Conservation (phyloP, 1,140 invertebrate genomes). For the Lordiphosa collinella region DNA sequence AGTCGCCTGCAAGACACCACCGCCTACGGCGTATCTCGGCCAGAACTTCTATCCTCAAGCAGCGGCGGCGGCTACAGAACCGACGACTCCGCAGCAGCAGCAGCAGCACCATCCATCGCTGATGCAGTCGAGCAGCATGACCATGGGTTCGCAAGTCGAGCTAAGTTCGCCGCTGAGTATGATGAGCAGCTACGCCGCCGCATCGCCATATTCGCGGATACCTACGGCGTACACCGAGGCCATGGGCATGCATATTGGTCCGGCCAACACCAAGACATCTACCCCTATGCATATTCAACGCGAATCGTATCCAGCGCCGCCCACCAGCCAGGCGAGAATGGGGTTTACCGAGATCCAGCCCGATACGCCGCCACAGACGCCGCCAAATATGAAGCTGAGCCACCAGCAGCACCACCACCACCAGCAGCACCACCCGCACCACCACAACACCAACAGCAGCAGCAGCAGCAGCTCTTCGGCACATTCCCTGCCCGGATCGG, state of each 20-base stretch:
- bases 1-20: constrained; percentile 96
- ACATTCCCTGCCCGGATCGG: constrained; percentile 80
- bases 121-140: constrained; percentile 24
- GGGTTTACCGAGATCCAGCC: constrained; percentile 92
- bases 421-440: constrained; percentile 21
- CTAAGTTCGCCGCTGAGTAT: constrained; percentile 74
- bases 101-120: constrained; percentile 4
- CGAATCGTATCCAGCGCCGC: constrained; percentile 32
- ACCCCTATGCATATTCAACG: constrained; percentile 68
- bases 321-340: constrained; percentile 73
- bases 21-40: constrained; percentile 81
- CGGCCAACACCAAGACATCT: constrained; percentile 57
- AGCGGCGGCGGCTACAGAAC: constrained; percentile 28
- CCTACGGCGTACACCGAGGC: constrained; percentile 73
- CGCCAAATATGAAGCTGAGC: constrained; percentile 92
- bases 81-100: constrained; percentile 24
- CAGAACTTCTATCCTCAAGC: constrained; percentile 69
- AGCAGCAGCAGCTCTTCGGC: constrained; percentile 46
- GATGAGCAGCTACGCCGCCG: constrained; percentile 78
- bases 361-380: constrained; percentile 93
- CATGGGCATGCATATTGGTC: constrained; percentile 61
- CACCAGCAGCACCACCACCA: constrained; percentile 12
- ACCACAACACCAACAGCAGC: constrained; percentile 17
- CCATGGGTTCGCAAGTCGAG: constrained; percentile 50
- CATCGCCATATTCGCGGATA: constrained; percentile 78